These are phyloP conservation scores for Cottoperca gobio DNA, from an alignment of 2,797 vertebrate genomes.

Conservation along the genomic window DNA sequence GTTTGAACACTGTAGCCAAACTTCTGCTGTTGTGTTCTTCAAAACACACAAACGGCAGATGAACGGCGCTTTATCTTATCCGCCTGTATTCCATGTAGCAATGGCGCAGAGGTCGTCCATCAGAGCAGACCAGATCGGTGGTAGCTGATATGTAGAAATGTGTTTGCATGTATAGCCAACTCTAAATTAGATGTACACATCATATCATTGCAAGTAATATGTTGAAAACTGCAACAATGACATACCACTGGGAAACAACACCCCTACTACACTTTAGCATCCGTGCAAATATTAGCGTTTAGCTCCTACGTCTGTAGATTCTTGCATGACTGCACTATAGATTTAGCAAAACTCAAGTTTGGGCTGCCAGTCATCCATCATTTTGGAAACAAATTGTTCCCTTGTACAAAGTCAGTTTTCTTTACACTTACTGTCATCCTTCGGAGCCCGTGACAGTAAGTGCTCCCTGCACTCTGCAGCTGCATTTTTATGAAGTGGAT, in stretches of 20 bases:
- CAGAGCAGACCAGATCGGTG: slow-evolving; percentile 24
- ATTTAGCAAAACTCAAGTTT: background rate
- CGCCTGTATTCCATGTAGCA: slow-evolving; percentile 8
- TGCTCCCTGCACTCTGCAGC: too few relatives aligned
- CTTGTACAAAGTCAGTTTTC: background rate
- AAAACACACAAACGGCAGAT: background rate
- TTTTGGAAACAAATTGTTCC: background rate
- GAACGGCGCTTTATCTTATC: slow-evolving; percentile 21
- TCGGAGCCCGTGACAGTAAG: too few relatives aligned
- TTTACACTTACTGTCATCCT: too few relatives aligned
- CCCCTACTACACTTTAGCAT: too few relatives aligned
- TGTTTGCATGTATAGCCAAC: slow-evolving; percentile 19
- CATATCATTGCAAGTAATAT: slow-evolving; percentile 1
- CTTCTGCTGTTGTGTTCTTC: background rate
- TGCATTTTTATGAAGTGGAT: too few relatives aligned
- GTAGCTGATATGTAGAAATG: slow-evolving; percentile 19
- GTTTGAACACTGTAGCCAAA: background rate
- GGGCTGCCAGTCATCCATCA: background rate
- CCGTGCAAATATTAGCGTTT: background rate
- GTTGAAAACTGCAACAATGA: background rate
- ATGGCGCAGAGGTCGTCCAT: slow-evolving; percentile 16
- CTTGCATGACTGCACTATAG: background rate
- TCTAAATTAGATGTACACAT: slow-evolving; percentile 21
- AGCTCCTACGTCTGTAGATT: too few relatives aligned
- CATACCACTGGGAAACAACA: background rate